These are phyloP conservation scores for Ovis canadensis DNA, from an alignment of 2,113 vertebrate genomes.

Conservation along the genomic window DNA sequence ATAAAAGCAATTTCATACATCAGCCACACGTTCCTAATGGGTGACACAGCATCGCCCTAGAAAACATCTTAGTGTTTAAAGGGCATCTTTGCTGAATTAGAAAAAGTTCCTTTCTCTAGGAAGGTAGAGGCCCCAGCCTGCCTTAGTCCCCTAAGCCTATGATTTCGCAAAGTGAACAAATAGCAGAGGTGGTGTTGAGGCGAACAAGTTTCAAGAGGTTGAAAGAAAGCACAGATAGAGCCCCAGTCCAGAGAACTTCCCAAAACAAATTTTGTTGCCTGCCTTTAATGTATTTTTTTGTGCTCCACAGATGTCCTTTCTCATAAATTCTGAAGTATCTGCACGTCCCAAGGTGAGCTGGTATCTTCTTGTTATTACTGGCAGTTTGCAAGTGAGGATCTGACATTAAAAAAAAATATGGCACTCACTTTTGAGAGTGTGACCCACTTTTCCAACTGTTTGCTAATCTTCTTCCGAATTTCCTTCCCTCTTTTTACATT, in stretches of 20 bases:
- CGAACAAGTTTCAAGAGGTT: too few species aligned
- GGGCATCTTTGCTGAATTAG: background rate
- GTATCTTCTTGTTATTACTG: slow-evolving; percentile 53
- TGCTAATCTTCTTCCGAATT: background rate
- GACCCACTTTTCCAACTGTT: background rate
- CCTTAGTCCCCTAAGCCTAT: background rate
- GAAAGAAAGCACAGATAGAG: background rate
- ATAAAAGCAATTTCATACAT: background rate
- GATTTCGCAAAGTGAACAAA: background rate
- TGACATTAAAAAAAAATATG: slow-evolving; percentile 52
- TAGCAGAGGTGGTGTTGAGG: too few species aligned
- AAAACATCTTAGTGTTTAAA: background rate
- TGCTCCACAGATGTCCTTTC: slow-evolving; percentile 51
- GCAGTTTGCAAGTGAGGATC: slow-evolving; percentile 48
- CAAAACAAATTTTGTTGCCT: background rate
- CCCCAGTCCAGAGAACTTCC: background rate
- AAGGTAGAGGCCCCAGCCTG: background rate
- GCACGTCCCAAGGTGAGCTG: slow-evolving; percentile 60
- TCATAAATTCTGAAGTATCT: slow-evolving; percentile 47
- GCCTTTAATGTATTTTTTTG: background rate
- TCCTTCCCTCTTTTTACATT: background rate
- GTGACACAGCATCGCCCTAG: background rate
- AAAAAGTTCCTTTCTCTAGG: background rate
- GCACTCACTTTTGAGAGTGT: background rate
- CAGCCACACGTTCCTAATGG: background rate